These are phyloP conservation scores for Aethes cnicana DNA, from an alignment of 2,888 invertebrate species.

Conservation along the genomic window DNA sequence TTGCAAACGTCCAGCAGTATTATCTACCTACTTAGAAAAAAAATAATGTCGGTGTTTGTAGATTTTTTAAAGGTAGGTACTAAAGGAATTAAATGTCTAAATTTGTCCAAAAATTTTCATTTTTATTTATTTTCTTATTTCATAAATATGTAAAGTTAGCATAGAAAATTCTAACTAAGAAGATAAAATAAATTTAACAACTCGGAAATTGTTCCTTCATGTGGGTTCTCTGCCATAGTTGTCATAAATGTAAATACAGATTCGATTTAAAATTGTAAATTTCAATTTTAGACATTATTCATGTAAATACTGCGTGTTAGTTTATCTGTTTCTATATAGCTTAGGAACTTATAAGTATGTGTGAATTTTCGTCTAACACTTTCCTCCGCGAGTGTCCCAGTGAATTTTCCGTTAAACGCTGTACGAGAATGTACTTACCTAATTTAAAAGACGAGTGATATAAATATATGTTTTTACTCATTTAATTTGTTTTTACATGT, in stretches of 20 bases:
- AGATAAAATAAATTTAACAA: slow-evolving; percentile 47
- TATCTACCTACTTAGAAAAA: neutral
- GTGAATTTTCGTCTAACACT: slow-evolving; percentile 59
- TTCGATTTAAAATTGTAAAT: slow-evolving; percentile 26
- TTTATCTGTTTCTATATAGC: slow-evolving; percentile 32
- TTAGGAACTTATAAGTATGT: slow-evolving; percentile 50
- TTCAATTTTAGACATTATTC: slow-evolving; percentile 36
- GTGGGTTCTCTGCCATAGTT: slow-evolving; percentile 34
- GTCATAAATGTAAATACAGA: slow-evolving; percentile 20
- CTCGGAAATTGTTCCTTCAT: slow-evolving; percentile 50
- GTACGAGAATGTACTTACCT: slow-evolving; percentile 57
- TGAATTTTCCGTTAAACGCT: slow-evolving; percentile 39
- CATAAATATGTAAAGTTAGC: slow-evolving; percentile 52
- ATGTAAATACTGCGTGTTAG: slow-evolving; percentile 55
- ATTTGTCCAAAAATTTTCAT: no score
- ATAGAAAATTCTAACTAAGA: slow-evolving; percentile 12
- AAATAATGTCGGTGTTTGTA: neutral
- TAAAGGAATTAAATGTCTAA: no score
- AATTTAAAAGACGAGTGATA: slow-evolving; percentile 72
- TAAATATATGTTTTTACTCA: slow-evolving; percentile 82
- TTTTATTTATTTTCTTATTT: slow-evolving; percentile 63
- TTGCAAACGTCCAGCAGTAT: no score
- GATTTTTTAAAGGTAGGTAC: no score
- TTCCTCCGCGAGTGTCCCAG: slow-evolving; percentile 54
- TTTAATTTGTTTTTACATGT: slow-evolving; percentile 46